These are phyloP conservation scores for Amphipyra tragopoginis DNA, from an alignment of 2,888 invertebrate species.

Conservation along the genomic window DNA sequence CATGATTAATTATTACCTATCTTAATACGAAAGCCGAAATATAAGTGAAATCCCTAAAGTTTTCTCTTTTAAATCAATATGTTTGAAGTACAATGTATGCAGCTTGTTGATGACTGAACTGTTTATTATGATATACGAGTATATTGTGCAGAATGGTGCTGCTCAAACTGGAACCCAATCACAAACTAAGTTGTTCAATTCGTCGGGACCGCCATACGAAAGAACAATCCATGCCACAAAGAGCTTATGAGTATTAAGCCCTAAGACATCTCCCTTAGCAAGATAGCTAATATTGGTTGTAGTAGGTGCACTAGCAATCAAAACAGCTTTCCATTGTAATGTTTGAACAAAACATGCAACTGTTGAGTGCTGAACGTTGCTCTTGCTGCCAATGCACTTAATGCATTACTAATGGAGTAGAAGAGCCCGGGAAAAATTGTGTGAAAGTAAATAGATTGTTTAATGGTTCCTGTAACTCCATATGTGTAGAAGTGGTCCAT, in stretches of 20 bases:
- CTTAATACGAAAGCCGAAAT: too few species aligned
- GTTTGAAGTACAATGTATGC: too few species aligned
- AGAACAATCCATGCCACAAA: background rate
- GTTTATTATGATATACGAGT: too few species aligned
- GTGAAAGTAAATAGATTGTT: background rate
- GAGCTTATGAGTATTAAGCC: background rate
- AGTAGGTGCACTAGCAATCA: background rate
- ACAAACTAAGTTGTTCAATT: too few species aligned
- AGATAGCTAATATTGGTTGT: background rate
- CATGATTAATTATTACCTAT: too few species aligned
- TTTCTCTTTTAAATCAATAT: too few species aligned
- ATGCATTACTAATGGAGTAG: slow-evolving; percentile 4
- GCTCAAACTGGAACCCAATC: too few species aligned
- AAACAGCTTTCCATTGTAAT: slow-evolving; percentile 24
- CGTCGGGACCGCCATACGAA: background rate
- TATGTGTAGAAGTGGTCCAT: background rate
- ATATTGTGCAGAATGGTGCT: too few species aligned
- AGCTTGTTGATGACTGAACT: too few species aligned
- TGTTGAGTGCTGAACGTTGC: slow-evolving; percentile 36
- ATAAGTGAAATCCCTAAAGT: too few species aligned
- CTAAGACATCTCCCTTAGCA: slow-evolving; percentile 12
- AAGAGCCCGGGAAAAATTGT: background rate
- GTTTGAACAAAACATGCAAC: slow-evolving; percentile 14
- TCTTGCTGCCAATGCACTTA: slow-evolving; percentile 6
- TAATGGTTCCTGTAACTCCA: background rate